phyloP scores from a whole-genome alignment of 2,888 invertebrate species.

The Sclerodermus sp. region DNA sequence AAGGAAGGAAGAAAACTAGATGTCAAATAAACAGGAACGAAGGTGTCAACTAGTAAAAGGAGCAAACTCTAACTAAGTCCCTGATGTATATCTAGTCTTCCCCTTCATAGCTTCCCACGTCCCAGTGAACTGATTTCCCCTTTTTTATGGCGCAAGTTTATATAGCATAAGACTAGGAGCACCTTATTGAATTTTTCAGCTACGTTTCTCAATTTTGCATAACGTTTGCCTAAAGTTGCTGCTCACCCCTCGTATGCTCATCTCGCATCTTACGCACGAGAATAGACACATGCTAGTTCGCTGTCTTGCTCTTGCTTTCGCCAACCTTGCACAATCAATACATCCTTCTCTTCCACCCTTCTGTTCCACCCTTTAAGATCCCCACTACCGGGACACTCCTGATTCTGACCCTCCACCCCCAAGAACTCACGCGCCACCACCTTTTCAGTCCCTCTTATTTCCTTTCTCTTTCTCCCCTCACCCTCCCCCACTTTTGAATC shows the following conservation, averaged over 20 bases:
- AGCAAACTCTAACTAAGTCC: no score
- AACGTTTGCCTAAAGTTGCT: slow-evolving; percentile 1
- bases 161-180: no score
- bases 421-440: slow-evolving; percentile 12
- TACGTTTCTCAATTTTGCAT: no score
- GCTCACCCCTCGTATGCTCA: slow-evolving; percentile 4
- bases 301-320: slow-evolving; percentile 27
- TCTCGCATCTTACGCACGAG: slow-evolving; percentile 6
- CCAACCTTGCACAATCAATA: slow-evolving; percentile 51
- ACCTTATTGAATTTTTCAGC: no score
- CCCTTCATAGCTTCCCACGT: no score
- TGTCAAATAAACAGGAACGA: slow-evolving; percentile 4
- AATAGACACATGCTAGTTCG: slow-evolving; percentile 13
- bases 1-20: background rate
- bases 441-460: background rate
- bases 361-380: slow-evolving; percentile 22
- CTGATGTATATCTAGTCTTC: no score
- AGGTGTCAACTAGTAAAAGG: background rate
- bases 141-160: no score
- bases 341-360: slow-evolving; percentile 33
- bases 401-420: slow-evolving; percentile 31
- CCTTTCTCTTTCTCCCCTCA: slow-evolving; percentile 3
- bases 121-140: no score
- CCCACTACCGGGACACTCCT: slow-evolving; percentile 24
- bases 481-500: no score